These are phyloP conservation scores for Cervus canadensis DNA, from an alignment of 2,113 vertebrate genomes.

Conservation along the genomic window DNA sequence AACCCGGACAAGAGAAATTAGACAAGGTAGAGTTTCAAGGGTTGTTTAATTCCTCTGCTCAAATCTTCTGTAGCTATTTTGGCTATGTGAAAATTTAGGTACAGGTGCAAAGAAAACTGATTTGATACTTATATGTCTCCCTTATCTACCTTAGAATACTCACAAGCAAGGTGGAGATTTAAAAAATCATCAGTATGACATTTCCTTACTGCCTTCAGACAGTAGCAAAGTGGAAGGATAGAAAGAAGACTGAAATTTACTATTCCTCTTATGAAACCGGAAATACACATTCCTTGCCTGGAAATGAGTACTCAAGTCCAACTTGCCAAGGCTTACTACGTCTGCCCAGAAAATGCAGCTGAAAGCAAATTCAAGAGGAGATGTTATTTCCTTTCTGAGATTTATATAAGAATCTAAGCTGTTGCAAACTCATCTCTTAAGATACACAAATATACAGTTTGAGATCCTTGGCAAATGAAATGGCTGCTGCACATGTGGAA, in stretches of 20 bases:
- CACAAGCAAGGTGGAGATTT: not conserved
- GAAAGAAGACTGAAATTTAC: not conserved
- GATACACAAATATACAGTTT: not conserved
- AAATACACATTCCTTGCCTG: not conserved
- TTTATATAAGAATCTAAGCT: not conserved
- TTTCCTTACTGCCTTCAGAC: not conserved
- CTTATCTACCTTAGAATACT: not conserved
- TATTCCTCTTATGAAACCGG: not conserved
- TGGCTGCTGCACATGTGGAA: constrained; percentile 7
- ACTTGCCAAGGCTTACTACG: not conserved
- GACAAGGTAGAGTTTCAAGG: not conserved
- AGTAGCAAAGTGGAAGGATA: not conserved
- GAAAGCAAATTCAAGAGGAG: not conserved
- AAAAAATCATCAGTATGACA: not conserved
- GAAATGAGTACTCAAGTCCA: not conserved
- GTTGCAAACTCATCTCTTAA: not conserved
- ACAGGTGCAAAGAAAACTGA: not conserved
- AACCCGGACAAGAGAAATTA: not conserved
- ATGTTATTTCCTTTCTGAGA: not conserved
- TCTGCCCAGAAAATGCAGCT: not conserved
- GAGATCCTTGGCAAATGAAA: constrained; percentile 19
- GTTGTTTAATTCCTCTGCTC: not conserved
- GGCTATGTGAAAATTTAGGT: not conserved
- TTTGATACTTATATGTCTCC: accelerated
- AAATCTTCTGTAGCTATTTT: not conserved